phyloP scores from a whole-genome alignment of 2,113 vertebrate genomes.

The Varanus komodoensis region DNA sequence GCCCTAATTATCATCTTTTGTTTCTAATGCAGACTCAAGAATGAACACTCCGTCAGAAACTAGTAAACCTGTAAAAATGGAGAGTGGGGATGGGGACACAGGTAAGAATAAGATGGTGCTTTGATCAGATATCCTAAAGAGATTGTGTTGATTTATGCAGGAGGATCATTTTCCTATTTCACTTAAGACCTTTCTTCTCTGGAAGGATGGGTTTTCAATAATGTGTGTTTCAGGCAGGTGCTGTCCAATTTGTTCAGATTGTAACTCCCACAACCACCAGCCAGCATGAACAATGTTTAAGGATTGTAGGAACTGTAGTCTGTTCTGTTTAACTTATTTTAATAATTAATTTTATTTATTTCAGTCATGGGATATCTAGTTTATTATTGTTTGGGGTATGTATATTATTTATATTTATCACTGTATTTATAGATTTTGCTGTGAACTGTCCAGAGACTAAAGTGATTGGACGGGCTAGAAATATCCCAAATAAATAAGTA shows the following conservation, averaged over 20 bases:
- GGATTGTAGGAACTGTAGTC: too few species aligned
- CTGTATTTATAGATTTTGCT: too few species aligned
- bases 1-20: constrained; percentile 42
- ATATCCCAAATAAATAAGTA: too few species aligned
- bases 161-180: background rate
- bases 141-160: background rate
- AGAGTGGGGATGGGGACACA: constrained; percentile 90
- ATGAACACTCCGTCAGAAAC: constrained; percentile 98
- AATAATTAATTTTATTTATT: too few species aligned
- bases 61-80: constrained; percentile 92
- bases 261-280: too few species aligned
- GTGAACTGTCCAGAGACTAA: too few species aligned
- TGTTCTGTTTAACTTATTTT: too few species aligned
- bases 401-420: too few species aligned
- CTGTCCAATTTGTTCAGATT: too few species aligned
- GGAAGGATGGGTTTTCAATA: background rate
- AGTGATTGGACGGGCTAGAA: too few species aligned
- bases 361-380: too few species aligned
- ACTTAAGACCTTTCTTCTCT: background rate
- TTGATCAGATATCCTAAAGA: constrained; percentile 3
- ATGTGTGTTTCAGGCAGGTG: background rate
- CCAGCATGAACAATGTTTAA: background rate
- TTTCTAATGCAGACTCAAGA: constrained; percentile 91
- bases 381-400: too few species aligned
- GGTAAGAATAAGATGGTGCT: constrained; percentile 78